phyloP scores from a whole-genome alignment of 2,888 invertebrate genomes.

The Incurvaria masculella region DNA sequence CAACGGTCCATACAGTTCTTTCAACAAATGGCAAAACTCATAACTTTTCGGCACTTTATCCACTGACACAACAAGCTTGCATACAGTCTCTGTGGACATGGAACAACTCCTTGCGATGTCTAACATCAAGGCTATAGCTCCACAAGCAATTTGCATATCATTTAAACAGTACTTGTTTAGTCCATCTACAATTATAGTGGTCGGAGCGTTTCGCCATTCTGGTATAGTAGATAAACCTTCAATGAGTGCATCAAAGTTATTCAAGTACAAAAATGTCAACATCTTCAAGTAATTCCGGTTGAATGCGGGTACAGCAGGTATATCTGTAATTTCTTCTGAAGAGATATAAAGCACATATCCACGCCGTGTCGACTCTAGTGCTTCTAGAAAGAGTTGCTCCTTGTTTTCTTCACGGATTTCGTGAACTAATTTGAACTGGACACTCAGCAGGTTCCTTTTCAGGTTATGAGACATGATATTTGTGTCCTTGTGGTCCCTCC shows the following conservation, averaged over 20 bases:
- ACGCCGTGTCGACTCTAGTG: constrained; percentile 27
- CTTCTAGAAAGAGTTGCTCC: constrained; percentile 34
- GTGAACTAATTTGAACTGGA: not conserved
- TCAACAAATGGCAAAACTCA: constrained; percentile 28
- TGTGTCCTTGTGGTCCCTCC: too few relatives aligned
- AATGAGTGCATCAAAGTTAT: constrained; percentile 29
- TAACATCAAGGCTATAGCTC: constrained; percentile 30
- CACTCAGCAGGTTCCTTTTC: too few relatives aligned
- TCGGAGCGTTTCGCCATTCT: constrained; percentile 38
- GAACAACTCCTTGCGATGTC: constrained; percentile 33
- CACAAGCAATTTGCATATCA: constrained; percentile 35
- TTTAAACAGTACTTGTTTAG: constrained; percentile 30
- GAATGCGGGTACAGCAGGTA: constrained; percentile 35
- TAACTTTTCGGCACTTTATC: constrained; percentile 25
- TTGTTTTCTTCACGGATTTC: not conserved
- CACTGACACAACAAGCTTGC: constrained; percentile 29
- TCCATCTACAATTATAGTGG: constrained; percentile 39
- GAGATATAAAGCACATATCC: constrained; percentile 44
- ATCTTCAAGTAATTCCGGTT: constrained; percentile 43
- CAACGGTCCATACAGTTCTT: constrained; percentile 25
- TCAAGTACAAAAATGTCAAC: constrained; percentile 43
- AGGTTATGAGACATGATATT: too few relatives aligned
- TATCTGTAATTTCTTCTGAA: constrained; percentile 34
- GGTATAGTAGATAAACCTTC: constrained; percentile 35
- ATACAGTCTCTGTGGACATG: too few relatives aligned